These are phyloP conservation scores for Willowsia nigromaculata DNA, from an alignment of 2,888 invertebrate species.

Conservation along the genomic window DNA sequence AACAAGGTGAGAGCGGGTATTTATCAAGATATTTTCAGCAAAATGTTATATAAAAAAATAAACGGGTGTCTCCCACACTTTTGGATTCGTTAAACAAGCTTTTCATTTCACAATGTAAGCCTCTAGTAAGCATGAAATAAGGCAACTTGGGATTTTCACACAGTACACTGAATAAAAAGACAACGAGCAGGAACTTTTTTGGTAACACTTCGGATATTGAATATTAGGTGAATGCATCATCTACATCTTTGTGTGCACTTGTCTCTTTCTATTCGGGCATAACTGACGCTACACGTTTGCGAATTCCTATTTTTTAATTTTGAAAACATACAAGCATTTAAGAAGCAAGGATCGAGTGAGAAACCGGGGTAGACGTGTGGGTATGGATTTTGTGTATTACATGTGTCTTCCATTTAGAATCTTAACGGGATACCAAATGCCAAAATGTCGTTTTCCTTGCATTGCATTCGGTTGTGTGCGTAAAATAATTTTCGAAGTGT, in stretches of 20 bases:
- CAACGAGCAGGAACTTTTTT: not conserved
- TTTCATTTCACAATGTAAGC: no score
- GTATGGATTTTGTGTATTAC: not conserved
- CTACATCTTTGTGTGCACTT: not conserved
- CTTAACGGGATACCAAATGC: not conserved
- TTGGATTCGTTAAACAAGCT: not conserved
- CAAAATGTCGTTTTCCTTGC: not conserved
- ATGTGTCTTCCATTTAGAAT: not conserved
- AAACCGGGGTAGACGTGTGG: not conserved
- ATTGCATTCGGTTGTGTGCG: not conserved
- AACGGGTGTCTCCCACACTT: not conserved
- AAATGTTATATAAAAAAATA: not conserved
- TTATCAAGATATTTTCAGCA: not conserved
- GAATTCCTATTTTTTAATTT: slow-evolving; percentile 45
- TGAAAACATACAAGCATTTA: slow-evolving; percentile 3
- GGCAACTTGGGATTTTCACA: not conserved
- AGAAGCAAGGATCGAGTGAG: not conserved
- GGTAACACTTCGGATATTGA: not conserved
- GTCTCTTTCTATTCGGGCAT: slow-evolving; percentile 50
- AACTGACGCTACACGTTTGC: slow-evolving; percentile 47
- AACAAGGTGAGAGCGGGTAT: not conserved
- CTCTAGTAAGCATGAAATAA: not conserved
- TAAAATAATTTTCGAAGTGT: not conserved
- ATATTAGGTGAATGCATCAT: not conserved
- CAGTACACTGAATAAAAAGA: not conserved